These are phyloP conservation scores for Catonia carolina DNA, from an alignment of 2,888 invertebrate species.

Conservation along the genomic window DNA sequence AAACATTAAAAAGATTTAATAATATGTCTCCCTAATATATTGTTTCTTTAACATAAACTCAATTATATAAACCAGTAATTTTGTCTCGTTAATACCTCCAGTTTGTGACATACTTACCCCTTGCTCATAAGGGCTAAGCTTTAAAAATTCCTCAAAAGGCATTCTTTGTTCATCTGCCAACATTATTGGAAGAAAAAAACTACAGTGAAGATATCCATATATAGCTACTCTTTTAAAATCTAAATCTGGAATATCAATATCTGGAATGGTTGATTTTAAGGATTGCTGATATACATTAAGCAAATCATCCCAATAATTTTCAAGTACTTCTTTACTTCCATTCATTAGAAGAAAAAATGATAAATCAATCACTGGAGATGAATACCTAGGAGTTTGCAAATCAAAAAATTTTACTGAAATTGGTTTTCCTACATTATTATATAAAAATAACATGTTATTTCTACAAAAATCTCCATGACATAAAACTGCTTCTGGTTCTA, in stretches of 20 bases:
- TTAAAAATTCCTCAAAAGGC: no score
- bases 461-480: conserved; percentile 43
- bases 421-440: conserved; percentile 37
- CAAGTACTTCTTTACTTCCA: conserved; percentile 36
- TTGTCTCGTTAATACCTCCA: no score
- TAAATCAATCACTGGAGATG: conserved; percentile 41
- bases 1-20: no score
- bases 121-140: no score
- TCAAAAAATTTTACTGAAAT: conserved; percentile 40
- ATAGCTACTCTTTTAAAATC: conserved; percentile 25
- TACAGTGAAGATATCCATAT: conserved; percentile 26
- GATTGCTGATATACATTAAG: conserved; percentile 36
- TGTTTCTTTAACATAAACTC: no score
- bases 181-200: conserved; percentile 27
- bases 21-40: no score
- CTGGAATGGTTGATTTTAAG: conserved; percentile 19
- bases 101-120: no score
- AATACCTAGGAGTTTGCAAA: conserved; percentile 38
- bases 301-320: conserved; percentile 35
- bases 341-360: conserved; percentile 41
- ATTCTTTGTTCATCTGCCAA: background rate
- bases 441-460: conserved; percentile 42
- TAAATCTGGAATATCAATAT: conserved; percentile 18
- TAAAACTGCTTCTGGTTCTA: conserved; percentile 35
- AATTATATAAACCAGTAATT: no score